Conservation (phyloP, 2,888 invertebrate genomes). For the Eupithecia inturbata region DNA sequence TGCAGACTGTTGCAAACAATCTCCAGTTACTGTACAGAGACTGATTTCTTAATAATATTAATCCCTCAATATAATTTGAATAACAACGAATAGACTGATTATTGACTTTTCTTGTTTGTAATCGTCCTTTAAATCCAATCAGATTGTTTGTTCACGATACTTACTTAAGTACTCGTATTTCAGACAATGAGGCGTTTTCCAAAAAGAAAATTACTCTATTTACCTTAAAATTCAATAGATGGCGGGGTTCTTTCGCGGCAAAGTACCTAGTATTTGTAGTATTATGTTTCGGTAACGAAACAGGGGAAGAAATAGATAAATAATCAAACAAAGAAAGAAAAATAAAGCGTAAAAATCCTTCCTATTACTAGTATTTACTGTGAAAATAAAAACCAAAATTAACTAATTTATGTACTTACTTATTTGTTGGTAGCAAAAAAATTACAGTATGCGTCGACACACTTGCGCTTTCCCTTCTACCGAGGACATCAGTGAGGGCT, state of each 20-base stretch:
- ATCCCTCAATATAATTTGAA: background rate
- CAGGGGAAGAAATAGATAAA: no score
- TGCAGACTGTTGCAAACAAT: no score
- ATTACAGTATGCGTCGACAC: no score
- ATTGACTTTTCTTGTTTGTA: background rate
- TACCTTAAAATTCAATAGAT: background rate
- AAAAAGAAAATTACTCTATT: background rate
- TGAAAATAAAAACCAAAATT: background rate
- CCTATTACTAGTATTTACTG: background rate
- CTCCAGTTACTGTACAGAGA: no score
- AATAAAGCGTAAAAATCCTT: no score
- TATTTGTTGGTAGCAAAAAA: background rate
- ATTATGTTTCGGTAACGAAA: background rate
- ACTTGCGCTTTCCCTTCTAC: no score
- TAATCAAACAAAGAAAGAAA: no score
- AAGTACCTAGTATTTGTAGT: background rate
- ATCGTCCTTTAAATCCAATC: background rate
- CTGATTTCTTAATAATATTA: background rate
- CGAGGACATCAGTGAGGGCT: no score
- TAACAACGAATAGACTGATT: background rate
- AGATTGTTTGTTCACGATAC: background rate
- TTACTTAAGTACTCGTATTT: background rate
- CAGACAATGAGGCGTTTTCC: background rate
- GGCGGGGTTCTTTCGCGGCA: background rate
- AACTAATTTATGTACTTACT: no score